Conservation (phyloP, 1,140 invertebrate species). For the Caenorhabditis inopinata region DNA sequence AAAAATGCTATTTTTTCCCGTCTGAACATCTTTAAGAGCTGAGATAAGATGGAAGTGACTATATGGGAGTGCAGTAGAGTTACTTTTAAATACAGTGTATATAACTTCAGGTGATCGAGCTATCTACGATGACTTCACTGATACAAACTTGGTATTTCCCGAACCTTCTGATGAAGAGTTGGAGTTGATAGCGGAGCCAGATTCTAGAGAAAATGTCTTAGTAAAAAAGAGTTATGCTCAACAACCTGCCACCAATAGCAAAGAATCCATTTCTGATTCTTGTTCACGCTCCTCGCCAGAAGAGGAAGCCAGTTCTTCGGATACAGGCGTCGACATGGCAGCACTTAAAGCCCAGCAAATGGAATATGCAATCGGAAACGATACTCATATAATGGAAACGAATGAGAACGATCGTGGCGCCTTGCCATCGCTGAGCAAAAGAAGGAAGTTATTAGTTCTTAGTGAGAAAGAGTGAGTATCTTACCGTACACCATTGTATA, state of each 20-base stretch:
- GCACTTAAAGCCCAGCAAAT: neutral
- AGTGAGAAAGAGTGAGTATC: conserved; percentile 15
- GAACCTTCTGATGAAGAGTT: neutral
- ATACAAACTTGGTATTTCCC: neutral
- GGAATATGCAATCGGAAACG: neutral
- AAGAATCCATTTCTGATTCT: neutral
- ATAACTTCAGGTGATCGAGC: neutral
- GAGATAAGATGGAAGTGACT: no score
- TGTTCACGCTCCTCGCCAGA: neutral
- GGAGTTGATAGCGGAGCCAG: neutral
- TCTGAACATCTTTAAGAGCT: no score
- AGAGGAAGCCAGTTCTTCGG: neutral
- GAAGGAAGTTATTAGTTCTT: neutral
- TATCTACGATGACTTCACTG: neutral
- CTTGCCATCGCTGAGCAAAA: neutral
- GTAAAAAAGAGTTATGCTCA: no score
- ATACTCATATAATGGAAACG: neutral
- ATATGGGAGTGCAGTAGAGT: no score
- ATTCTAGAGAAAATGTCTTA: neutral
- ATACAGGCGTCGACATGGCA: neutral
- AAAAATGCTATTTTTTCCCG: no score
- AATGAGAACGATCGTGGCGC: neutral
- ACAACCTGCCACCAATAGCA: no score
- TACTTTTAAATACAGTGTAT: no score
- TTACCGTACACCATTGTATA: neutral